Evolutionary conservation across 2,888 invertebrate genomes (phyloP).

Genomic region (Stenichneumon culpator): DNA sequence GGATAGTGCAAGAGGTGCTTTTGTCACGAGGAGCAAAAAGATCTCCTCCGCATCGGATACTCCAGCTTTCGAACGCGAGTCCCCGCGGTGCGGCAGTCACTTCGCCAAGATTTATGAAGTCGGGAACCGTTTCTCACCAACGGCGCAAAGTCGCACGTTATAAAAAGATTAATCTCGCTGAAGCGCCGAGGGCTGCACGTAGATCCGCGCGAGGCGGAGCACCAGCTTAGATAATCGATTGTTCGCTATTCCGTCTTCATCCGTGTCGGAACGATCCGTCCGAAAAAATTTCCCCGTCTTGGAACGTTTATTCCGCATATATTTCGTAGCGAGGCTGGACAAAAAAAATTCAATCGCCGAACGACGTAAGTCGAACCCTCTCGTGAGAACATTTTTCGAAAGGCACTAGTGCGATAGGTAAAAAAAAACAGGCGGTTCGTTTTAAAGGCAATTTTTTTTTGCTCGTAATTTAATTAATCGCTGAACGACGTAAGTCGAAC

Average conservation of each 20-base stretch:
- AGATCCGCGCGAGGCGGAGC: slow-evolving; percentile 32
- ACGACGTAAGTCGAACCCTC: slow-evolving; percentile 25
- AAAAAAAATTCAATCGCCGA: slow-evolving; percentile 51
- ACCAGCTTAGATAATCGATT: slow-evolving; percentile 60
- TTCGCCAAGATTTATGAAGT: slow-evolving; percentile 59
- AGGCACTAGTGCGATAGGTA: no score
- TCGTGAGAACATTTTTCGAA: slow-evolving; percentile 7
- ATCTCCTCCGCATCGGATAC: neutral
- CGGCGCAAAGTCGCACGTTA: slow-evolving; percentile 40
- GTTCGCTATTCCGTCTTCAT: slow-evolving; percentile 62
- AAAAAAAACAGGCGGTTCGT: no score
- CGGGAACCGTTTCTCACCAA: slow-evolving; percentile 19
- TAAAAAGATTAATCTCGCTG: slow-evolving; percentile 63
- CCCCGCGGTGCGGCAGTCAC: neutral
- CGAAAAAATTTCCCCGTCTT: slow-evolving; percentile 35
- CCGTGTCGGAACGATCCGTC: slow-evolving; percentile 50
- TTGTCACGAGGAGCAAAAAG: neutral
- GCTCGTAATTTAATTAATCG: slow-evolving; percentile 34
- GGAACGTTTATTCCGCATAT: neutral
- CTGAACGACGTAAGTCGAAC: slow-evolving; percentile 19
- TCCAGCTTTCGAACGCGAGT: slow-evolving; percentile 15
- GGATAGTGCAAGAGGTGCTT: neutral
- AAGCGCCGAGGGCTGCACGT: slow-evolving; percentile 30
- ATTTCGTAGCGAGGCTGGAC: neutral
- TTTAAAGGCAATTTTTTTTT: slow-evolving; percentile 10